Base-by-base conservation (phyloP, 2,113 vertebrate species). In the Pardalotus punctatus region DNA sequence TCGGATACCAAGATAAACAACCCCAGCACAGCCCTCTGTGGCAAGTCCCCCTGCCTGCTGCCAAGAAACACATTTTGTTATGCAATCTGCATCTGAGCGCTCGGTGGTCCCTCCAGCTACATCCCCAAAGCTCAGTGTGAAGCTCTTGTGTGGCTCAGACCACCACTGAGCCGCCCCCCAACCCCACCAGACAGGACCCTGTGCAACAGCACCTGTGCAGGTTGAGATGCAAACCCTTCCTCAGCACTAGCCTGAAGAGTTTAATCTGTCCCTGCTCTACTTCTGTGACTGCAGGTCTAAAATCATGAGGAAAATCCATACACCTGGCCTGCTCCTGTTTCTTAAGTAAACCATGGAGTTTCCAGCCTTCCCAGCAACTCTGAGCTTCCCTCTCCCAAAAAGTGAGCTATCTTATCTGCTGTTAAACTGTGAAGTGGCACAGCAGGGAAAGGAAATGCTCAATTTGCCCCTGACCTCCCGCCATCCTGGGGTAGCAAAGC, bases 261-360 rank as follows among this genome's bases (percentile, higher is more conserved):
- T 91, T 36, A 7, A 47, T 13, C 56, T 43, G 36, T 3, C 64
- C 54, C 40, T 60, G 22, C 19, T 66, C 74, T 53, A 33, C 20
- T 53, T 43, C 73, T 57, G 67, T 2, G 16, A 78, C 54, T 3
- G 1, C 0, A 2, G 4, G n/a, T 62, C 33, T 90, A 71, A 81
- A 86, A 71, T 6, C 3, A 1, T 5, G 22, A 84, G 62, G 69
- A 42, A 82, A 61, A 71, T 27, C 50, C 43, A 40, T 4, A 33
- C 3, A 0, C 16, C 6, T 38, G 60, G 58, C 33, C 50, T 40
- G 38, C 17, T 70, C 33, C 33, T 0, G 0, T 36, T 40, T 5
- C 1, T 82, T 47, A 58, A 57, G 38, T 16, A 22, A 84, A n/a
- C 13, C 0, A 0, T 1, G 10, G 47, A 72, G n/a, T 72, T 86